phyloP scores from a whole-genome alignment of 1,140 invertebrate genomes.

The Calliopsis andreniformis region DNA sequence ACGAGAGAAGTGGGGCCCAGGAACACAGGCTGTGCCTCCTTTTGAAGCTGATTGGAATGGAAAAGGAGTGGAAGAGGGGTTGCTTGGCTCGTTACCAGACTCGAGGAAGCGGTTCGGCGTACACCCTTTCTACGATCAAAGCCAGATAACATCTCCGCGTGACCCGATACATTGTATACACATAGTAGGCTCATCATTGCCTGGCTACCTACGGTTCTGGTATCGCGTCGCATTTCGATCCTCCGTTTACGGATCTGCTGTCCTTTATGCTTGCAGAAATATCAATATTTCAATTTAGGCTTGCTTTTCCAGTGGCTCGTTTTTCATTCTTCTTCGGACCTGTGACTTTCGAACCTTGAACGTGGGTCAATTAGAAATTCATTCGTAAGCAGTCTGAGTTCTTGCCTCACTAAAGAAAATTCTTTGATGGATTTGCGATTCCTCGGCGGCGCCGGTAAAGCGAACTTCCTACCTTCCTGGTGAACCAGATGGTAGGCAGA shows the following conservation, averaged over 20 bases:
- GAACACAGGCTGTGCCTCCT: constrained; percentile 16
- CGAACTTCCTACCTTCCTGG: constrained; percentile 45
- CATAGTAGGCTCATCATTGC: constrained; percentile 32
- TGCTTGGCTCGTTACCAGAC: constrained; percentile 59
- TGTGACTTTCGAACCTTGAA: too few species aligned
- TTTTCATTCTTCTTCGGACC: too few species aligned
- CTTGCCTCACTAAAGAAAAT: constrained; percentile 12
- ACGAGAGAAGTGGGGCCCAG: constrained; percentile 26
- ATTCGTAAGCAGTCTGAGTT: background rate
- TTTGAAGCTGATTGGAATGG: constrained; percentile 67
- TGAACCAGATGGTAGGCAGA: constrained; percentile 48
- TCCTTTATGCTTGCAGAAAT: background rate
- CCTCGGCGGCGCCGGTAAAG: constrained; percentile 11
- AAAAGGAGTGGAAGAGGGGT: constrained; percentile 53
- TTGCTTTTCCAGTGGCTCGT: too few species aligned
- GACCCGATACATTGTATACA: constrained; percentile 64
- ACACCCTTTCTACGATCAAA: constrained; percentile 58
- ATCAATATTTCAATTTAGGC: too few species aligned
- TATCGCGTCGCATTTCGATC: background rate
- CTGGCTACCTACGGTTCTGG: constrained; percentile 8
- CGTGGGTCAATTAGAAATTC: constrained; percentile 45
- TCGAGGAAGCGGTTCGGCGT: constrained; percentile 54
- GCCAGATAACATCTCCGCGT: constrained; percentile 64
- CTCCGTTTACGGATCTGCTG: constrained; percentile 10
- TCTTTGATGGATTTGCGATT: background rate